Evolutionary conservation across 2,113 vertebrate genomes (phyloP).

Genomic region (Ibidorhyncha struthersii): DNA sequence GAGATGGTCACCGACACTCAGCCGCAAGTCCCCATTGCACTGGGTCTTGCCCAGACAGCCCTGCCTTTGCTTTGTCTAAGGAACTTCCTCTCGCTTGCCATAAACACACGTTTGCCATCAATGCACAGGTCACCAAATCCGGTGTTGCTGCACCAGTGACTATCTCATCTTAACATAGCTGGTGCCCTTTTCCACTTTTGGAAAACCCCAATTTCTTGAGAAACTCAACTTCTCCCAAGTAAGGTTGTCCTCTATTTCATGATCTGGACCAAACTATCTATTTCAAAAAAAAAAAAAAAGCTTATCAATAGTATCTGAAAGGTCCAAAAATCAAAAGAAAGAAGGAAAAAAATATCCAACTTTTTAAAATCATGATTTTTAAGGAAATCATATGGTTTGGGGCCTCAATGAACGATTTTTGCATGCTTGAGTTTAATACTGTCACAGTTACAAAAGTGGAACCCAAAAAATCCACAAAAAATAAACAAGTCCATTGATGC

Average conservation of each 20-base stretch:
- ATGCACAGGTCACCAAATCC: neutral
- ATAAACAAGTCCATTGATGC: neutral
- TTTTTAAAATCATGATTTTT: neutral
- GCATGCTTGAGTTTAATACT: neutral
- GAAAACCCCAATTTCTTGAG: neutral
- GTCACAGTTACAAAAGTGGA: neutral
- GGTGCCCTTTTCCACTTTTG: neutral
- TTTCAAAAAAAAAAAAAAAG: neutral
- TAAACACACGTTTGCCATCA: neutral
- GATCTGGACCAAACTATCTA: neutral
- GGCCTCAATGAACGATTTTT: neutral
- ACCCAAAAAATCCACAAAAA: neutral
- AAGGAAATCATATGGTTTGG: neutral
- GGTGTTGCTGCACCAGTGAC: accelerated
- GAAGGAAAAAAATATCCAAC: neutral
- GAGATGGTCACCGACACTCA: neutral
- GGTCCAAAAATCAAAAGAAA: neutral
- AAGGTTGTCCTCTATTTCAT: neutral
- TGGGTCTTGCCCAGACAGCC: neutral
- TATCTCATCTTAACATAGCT: neutral
- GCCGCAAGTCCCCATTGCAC: neutral
- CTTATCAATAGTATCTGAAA: neutral
- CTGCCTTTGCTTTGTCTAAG: neutral
- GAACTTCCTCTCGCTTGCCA: neutral
- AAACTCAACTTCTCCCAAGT: neutral